Conservation (phyloP, 1,140 invertebrate genomes). For the Polypedilum vanderplanki region DNA sequence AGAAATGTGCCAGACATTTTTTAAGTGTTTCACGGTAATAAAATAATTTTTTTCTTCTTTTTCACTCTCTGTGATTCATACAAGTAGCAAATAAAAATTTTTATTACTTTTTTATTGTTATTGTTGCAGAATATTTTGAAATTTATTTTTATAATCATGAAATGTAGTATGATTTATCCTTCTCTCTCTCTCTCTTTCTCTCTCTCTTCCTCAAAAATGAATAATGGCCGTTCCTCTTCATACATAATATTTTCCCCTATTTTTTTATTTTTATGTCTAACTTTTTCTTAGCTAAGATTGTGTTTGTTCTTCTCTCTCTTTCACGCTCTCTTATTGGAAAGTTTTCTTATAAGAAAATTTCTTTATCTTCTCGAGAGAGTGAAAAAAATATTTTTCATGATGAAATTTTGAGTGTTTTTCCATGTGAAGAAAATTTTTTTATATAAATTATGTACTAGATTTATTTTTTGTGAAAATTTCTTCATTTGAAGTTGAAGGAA, state of each 20-base stretch:
- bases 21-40: constrained; percentile 7
- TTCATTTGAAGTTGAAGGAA: too few relatives aligned
- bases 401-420: not conserved
- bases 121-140: not conserved
- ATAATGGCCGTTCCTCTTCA: constrained; percentile 21
- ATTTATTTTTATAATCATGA: not conserved
- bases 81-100: not conserved
- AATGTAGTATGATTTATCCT: not conserved
- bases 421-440: not conserved
- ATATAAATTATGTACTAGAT: constrained; percentile 18
- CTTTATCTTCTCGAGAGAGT: not conserved
- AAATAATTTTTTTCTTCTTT: not conserved
- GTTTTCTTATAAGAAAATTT: not conserved
- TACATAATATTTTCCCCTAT: not conserved
- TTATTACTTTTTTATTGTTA: constrained; percentile 11
- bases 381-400: not conserved
- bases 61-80: not conserved
- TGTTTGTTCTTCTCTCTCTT: not conserved
- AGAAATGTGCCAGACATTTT: constrained; percentile 11
- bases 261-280: not conserved
- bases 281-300: not conserved
- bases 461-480: not conserved
- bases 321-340: constrained; percentile 1
- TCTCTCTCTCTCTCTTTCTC: too few relatives aligned
- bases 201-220: constrained; percentile 15